Base-by-base conservation (phyloP, 2,797 vertebrate species). In the Phalanger gymnotis region DNA sequence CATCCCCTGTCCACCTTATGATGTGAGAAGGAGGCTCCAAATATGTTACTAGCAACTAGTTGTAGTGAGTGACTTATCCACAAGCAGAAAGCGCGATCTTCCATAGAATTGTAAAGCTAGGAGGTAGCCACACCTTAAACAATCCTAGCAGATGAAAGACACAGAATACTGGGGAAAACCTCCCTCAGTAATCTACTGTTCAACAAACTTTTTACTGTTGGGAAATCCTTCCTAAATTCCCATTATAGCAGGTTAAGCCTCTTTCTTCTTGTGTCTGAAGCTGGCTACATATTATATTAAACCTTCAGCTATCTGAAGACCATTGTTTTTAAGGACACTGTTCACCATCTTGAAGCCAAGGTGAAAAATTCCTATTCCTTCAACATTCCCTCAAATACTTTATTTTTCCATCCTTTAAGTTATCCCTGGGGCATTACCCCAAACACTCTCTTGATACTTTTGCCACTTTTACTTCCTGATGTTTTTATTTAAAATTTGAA, bases 401-500 rank as follows among this genome's bases (percentile, higher is more conserved):
- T 81, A n/a, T 92, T 96, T 96, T 91, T 61, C 53, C 53, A 89
- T 55, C 55, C n/a, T 95, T 95, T 53, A 92, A 95, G 90, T 95
- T 13, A 47, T 55, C 5, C 61, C 4, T 56, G 54, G 19, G 16
- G 14, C 25, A 58, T 51, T 53, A 93, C 91, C 57, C 28, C 10
- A 19, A 47, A 61, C 31, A 34, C 94, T 40, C 81, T 93, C 52
- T 47, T 91, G 94, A 54, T 34, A 51, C 30, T 95, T 93, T 87
- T 95, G 56, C 54, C 61, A 95, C 55, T 92, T 95, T 96, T n/a
- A 94, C 66, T 91, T 55, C 56, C 94, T 96, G 92, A 94, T 94
- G 81, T 96, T 95, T 95, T 66, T 93, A 95, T 94, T 95, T 57
- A 91, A 97, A 97, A 97, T 90, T 95, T 52, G 81, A 94, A 96